phyloP scores from a whole-genome alignment of 64 coral and sea anemone genomes.

The Astreopora myriophthalma region DNA sequence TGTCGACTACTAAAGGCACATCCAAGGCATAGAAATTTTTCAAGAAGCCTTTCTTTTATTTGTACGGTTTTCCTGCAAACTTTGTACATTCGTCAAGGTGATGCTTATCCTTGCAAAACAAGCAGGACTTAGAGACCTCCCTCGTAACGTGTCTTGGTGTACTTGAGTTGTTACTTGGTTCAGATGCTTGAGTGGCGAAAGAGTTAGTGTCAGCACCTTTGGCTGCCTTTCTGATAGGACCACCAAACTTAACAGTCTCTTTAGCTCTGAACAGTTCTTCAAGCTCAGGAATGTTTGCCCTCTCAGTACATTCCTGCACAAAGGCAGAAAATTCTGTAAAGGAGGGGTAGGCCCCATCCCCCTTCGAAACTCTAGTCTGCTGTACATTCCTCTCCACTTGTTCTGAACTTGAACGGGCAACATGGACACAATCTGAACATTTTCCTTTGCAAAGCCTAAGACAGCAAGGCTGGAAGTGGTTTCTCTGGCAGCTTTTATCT shows the following conservation, averaged over 20 bases:
- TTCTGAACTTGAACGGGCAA: neutral
- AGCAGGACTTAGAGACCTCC: neutral
- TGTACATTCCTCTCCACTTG: constrained; percentile 32
- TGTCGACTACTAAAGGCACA: constrained; percentile 25
- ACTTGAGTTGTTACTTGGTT: neutral
- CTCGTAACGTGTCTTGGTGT: neutral
- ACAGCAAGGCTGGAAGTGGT: constrained; percentile 34
- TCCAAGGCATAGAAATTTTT: constrained; percentile 18
- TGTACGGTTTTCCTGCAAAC: constrained; percentile 15
- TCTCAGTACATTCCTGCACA: neutral
- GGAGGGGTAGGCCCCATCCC: neutral
- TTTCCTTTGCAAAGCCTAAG: constrained; percentile 60
- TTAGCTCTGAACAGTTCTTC: neutral
- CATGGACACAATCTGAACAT: constrained; percentile 12
- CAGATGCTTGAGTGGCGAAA: neutral
- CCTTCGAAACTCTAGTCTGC: neutral
- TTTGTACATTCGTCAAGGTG: constrained; percentile 30
- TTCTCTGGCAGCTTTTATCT: constrained; percentile 29
- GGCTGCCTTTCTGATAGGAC: neutral
- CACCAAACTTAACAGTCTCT: neutral
- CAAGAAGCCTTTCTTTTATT: constrained; percentile 28
- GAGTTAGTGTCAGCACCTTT: neutral
- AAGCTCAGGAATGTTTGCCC: neutral
- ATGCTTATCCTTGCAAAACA: constrained; percentile 34
- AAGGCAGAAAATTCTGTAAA: neutral